Base-by-base conservation (phyloP, 2,797 vertebrate species). In the Hyperoplus lanceolatus region DNA sequence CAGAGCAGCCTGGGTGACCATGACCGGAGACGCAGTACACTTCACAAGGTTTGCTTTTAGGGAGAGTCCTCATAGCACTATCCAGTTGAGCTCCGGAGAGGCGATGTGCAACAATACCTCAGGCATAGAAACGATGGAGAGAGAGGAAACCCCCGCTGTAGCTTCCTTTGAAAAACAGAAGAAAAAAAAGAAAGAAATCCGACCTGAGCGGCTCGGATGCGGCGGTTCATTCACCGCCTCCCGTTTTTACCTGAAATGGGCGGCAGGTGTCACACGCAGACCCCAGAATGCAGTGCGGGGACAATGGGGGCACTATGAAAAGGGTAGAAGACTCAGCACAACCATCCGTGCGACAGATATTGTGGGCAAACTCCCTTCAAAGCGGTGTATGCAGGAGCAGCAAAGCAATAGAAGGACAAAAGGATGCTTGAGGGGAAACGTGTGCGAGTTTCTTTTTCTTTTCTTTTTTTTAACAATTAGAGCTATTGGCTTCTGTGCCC, bases 231-330 rank as follows among this genome's bases (percentile, higher is more conserved):
- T 95, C 93, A 94, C 84, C 90, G 90, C 77, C 89, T 91, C 89
- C 89, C 71, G 86, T 87, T 91, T 87, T 91, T 80, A 93, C 93
- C 92, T 92, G 87, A 83, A 89, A 81, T 77, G 90, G 87, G 85
- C 79, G 87, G 91, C 94, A 95, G 93, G 94, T 94, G 95, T 94
- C 90, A 93, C 92, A 89, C 87, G 75, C 89, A 91, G 90, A 29
- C 69, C 95, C 95, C 96, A 95, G 84, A 91, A 95, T 96, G 96
- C 95, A 96, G 68, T 64, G 95, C 93, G 93, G 87, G 91, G 85
- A 95, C 95, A 96, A 96, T 93, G 94, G 78, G 87, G 77, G 83
- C 90, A 92, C 94, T 96, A 95, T 95, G 88, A 93, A 87, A 81
- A 85, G 70, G 82, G 87, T 85, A 91, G 89, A 91, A 29, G 29